These are phyloP conservation scores for Sebastes matsubarae DNA, from an alignment of 2,797 vertebrate species.

Conservation along the genomic window DNA sequence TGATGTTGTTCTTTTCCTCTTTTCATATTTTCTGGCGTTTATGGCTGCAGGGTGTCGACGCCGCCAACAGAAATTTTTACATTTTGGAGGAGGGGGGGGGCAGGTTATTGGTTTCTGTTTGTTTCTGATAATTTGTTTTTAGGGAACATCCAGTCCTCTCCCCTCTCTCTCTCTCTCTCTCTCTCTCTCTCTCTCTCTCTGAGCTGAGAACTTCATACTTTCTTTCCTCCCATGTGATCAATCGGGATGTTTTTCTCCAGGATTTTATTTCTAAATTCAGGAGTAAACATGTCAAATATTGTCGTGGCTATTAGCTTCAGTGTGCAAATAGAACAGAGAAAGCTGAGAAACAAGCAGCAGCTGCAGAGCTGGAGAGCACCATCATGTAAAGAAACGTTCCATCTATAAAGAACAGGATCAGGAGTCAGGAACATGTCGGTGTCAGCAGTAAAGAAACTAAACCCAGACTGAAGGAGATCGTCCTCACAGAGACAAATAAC, in stretches of 20 bases:
- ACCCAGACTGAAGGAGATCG: too few relatives aligned
- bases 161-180: background rate
- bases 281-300: background rate
- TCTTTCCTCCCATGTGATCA: background rate
- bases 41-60: conserved; percentile 52
- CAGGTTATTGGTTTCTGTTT: conserved; percentile 66
- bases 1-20: conserved; percentile 64
- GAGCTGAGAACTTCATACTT: background rate
- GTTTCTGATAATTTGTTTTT: conserved; percentile 72
- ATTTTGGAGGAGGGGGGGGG: conserved; percentile 1
- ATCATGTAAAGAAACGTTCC: background rate
- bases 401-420: background rate
- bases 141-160: conserved; percentile 40
- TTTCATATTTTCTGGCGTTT: conserved; percentile 67
- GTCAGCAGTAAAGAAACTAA: background rate
- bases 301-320: background rate
- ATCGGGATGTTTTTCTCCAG: background rate
- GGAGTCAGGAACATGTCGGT: background rate
- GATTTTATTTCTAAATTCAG: background rate
- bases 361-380: background rate
- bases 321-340: background rate
- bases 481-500: too few relatives aligned
- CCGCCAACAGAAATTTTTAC: conserved; percentile 37
- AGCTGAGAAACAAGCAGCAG: background rate
- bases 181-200: conserved; percentile 3